A percentile compares a stretch with the other conserved stretches of the same genome.
Evolutionary conservation across 2,113 vertebrate genomes (phyloP).

Genomic region (Colius striatus): DNA sequence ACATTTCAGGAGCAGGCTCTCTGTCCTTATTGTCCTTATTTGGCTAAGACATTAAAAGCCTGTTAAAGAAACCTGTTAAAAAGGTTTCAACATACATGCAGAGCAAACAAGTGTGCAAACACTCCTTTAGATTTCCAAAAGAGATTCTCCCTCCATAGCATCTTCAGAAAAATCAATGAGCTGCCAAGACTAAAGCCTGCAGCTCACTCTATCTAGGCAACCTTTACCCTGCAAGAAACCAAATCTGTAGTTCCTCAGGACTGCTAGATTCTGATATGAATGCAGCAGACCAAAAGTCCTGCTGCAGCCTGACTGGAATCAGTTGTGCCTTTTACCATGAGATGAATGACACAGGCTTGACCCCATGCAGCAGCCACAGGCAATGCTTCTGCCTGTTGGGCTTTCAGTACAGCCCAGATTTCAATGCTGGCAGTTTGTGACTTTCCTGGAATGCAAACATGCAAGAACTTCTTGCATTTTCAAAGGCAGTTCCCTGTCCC

Average conservation of each 20-base stretch:
- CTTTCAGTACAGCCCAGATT: not conserved
- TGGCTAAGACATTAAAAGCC: not conserved
- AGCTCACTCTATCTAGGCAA: not conserved
- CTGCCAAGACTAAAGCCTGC: not conserved
- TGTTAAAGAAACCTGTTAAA: not conserved
- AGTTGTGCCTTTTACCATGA: not conserved
- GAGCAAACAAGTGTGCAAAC: not conserved
- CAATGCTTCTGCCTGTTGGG: not conserved
- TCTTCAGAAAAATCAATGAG: not conserved
- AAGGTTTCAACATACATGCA: not conserved
- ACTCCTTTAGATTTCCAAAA: not conserved
- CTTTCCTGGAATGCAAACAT: not conserved
- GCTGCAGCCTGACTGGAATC: not conserved
- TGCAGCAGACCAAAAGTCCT: not conserved
- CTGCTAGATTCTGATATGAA: not conserved
- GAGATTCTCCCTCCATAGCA: not conserved
- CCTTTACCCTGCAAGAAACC: not conserved
- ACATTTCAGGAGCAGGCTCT: not conserved
- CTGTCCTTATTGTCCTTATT: not conserved
- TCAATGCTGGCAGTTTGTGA: not conserved
- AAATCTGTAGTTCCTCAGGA: not conserved
- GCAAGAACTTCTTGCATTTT: not conserved
- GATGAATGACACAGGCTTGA: not conserved
- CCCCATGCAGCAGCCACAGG: not conserved
- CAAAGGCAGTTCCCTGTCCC: not conserved